phyloP scores from a whole-genome alignment of 1,140 invertebrate species.

The Dreissena rostriformis region DNA sequence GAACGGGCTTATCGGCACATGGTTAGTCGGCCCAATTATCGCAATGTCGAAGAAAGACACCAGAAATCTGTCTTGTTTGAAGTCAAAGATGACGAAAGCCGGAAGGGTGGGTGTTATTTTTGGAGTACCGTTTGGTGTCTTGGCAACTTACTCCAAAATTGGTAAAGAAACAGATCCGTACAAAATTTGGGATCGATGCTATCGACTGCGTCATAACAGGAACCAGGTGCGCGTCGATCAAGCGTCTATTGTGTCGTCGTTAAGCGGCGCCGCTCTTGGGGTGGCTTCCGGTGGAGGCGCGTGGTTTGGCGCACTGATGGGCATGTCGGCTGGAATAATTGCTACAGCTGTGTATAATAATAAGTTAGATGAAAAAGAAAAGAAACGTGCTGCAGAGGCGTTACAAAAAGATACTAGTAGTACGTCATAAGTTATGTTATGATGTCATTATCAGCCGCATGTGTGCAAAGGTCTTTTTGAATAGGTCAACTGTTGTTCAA shows the following conservation, averaged over 20 bases:
- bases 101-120: slow-evolving; percentile 50
- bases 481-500: no score
- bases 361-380: background rate
- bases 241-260: slow-evolving; percentile 25
- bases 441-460: no score
- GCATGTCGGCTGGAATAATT: slow-evolving; percentile 42
- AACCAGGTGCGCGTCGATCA: slow-evolving; percentile 47
- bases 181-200: slow-evolving; percentile 57
- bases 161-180: slow-evolving; percentile 43
- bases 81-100: slow-evolving; percentile 38
- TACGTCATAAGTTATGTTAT: no score
- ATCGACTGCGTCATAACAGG: slow-evolving; percentile 53
- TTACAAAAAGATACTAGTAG: no score
- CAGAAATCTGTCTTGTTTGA: slow-evolving; percentile 41
- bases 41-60: slow-evolving; percentile 44
- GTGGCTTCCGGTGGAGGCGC: slow-evolving; percentile 42
- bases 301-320: slow-evolving; percentile 50
- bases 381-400: background rate
- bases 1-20: slow-evolving; percentile 51
- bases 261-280: slow-evolving; percentile 39
- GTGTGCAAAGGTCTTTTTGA: no score
- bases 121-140: slow-evolving; percentile 37
- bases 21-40: slow-evolving; percentile 43
- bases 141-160: slow-evolving; percentile 41
- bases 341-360: slow-evolving; percentile 38